phyloP scores from a whole-genome alignment of 2,888 invertebrate genomes.

The Dinocampus coccinellae region DNA sequence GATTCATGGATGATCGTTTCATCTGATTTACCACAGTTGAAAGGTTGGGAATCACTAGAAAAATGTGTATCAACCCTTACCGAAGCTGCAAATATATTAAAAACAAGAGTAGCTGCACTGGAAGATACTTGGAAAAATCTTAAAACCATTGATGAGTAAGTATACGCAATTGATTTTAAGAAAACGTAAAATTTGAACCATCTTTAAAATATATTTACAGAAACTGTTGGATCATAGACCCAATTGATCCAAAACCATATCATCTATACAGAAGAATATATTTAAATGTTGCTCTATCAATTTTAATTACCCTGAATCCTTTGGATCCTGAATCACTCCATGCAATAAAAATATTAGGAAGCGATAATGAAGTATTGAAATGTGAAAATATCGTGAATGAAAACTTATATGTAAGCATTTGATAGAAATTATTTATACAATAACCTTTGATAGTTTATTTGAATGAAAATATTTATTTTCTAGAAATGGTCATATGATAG shows the following conservation, averaged over 20 bases:
- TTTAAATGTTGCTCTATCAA: slow-evolving; percentile 57
- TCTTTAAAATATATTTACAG: slow-evolving; percentile 47
- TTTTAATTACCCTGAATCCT: slow-evolving; percentile 58
- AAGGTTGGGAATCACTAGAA: slow-evolving; percentile 47
- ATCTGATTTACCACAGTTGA: slow-evolving; percentile 57
- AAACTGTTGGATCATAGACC: slow-evolving; percentile 64
- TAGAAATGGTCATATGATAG: slow-evolving; percentile 60
- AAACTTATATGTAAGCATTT: slow-evolving; percentile 51
- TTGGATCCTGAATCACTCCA: slow-evolving; percentile 53
- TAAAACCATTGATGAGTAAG: slow-evolving; percentile 60
- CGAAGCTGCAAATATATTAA: slow-evolving; percentile 50
- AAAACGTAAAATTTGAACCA: background rate
- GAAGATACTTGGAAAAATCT: slow-evolving; percentile 55
- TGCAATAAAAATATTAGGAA: slow-evolving; percentile 61
- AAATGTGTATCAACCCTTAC: slow-evolving; percentile 49
- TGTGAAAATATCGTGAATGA: slow-evolving; percentile 51
- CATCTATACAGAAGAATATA: slow-evolving; percentile 63
- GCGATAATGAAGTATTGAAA: slow-evolving; percentile 54
- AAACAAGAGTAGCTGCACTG: slow-evolving; percentile 51
- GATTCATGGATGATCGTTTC: slow-evolving; percentile 51
- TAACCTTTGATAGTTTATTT: slow-evolving; percentile 26
- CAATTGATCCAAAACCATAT: slow-evolving; percentile 58
- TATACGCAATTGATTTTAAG: slow-evolving; percentile 9
- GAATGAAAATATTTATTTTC: background rate
- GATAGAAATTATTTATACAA: background rate